Base-by-base conservation (phyloP, 2,113 vertebrate genomes). In the Morone chrysops region DNA sequence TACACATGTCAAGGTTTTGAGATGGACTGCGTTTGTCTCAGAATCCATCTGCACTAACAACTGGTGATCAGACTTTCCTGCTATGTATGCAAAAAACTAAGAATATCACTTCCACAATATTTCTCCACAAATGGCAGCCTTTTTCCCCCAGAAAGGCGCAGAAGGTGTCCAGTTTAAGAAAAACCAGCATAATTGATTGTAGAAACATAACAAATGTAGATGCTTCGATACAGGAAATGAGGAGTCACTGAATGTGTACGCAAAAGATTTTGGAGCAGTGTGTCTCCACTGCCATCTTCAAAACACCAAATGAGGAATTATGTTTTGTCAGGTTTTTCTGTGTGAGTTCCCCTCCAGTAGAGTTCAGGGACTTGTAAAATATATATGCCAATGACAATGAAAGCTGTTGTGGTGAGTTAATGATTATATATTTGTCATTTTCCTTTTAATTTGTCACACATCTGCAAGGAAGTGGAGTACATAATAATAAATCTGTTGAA, bases 61-160 rank as follows among this genome's bases (percentile, higher is more conserved):
- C 69, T 22, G 17, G 41, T 60, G 66, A 75, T 70, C 80, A 61
- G 69, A 45, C 66, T 65, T 48, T 61, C n/a, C 36, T 38, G 14
- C 57, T 80, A 43, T 41, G 22, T 59, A 71, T 70, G 73, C 66
- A 76, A 86, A 83, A 68, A 10, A 77, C 38, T 2, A 56, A 59
- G 12, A 56, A 60, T 12, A 56, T 78, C 74, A 70, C 51, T 61
- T 66, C 8, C 18, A 54, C 38, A 68, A 20, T 43, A 51, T 61
- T 56, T 68, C 11, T 68, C 31, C 50, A 54, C 22, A n/a, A 43
- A 41, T 9, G 0, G 31, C 62, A 68, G 53, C 16, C 25, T 12
- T 48, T 20, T 40, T 17, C 10, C 40, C 47, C 8, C 31, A 31
- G 31, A 31, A 31, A 31, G 31, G 31, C 31, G 31, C 31, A 31